Percentiles rank a stretch among this genome's conserved stretches.
Evolutionary conservation across 2,113 vertebrate genomes (phyloP).

Genomic region (Addax nasomaculatus): DNA sequence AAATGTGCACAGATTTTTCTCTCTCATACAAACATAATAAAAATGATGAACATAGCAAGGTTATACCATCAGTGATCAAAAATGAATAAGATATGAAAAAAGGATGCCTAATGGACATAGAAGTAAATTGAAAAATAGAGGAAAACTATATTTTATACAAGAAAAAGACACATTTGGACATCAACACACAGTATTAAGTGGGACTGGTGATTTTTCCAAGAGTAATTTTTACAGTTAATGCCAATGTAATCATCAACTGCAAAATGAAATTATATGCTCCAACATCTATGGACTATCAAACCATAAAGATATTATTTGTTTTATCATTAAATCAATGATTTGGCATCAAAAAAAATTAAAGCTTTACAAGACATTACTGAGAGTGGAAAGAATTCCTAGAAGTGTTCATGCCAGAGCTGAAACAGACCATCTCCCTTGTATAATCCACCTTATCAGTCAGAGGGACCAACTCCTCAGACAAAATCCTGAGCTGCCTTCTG

Average conservation of each 20-base stretch:
- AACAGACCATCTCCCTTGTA: rapidly evolving
- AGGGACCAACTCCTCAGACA: not conserved
- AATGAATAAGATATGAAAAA: not conserved
- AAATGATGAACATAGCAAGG: not conserved
- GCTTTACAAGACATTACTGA: not conserved
- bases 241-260: not conserved
- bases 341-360: not conserved
- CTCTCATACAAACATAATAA: not conserved
- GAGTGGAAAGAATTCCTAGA: not conserved
- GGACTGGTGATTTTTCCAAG: not conserved
- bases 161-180: not conserved
- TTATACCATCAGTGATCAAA: not conserved
- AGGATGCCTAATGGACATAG: not conserved
- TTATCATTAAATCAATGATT: not conserved
- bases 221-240: not conserved
- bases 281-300: not conserved
- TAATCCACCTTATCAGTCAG: not conserved
- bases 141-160: not conserved
- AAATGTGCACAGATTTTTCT: not conserved
- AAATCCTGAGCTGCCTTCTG: not conserved
- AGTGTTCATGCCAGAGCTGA: not conserved
- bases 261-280: not conserved
- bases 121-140: not conserved
- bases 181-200: not conserved
- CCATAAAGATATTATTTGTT: not conserved